Evolutionary conservation across 2,113 vertebrate species (phyloP), one percentile per base, ranked within the genome.

Genomic region (Planiliza haematocheilus): DNA sequence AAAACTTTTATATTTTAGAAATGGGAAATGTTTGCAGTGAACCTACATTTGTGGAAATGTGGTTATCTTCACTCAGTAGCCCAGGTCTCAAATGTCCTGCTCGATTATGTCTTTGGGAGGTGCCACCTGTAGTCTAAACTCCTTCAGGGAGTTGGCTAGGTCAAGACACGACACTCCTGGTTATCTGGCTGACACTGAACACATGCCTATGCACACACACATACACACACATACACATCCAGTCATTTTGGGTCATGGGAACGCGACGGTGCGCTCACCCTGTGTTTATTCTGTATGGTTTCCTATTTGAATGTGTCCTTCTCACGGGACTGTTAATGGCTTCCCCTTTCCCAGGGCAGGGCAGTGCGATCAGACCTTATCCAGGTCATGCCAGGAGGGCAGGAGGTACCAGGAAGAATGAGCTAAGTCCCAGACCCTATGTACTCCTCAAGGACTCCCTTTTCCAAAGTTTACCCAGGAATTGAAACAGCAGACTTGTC

Each of bases 311-410:
- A 86, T 85, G 83, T 77, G 89, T 92, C 84, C 77, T 82, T 90
- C 90, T 91, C 92, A 90, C 89, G 86, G 90, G 89, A 91, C 87
- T 90, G 84, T 90, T 93, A 93, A 93, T 91, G 89, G 90, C 84
- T 93, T 93, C 91, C 91, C 77, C 73, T 93, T 93, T 92, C 91
- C 89, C 92, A 90, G 86, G 89, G 86, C 79, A 82, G 82, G 77
- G 86, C 70, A 82, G 79, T 7, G 82, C 16, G 82, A 84, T 90
- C 87, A 84, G 87, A 82, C 82, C 86, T 79, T 78, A 70, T 81
- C 77, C 84, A 79, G 88, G 86, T 86, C 83, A 61, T 89, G 82
- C 86, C 88, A 88, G 69, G 57, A 83, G 86, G 66, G 69, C 74
- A 79, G 82, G 77, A 83, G 83, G 67, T 58, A 86, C 61, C 61